phyloP scores from a whole-genome alignment of 2,888 invertebrate genomes.

The Cheilosia urbana region DNA sequence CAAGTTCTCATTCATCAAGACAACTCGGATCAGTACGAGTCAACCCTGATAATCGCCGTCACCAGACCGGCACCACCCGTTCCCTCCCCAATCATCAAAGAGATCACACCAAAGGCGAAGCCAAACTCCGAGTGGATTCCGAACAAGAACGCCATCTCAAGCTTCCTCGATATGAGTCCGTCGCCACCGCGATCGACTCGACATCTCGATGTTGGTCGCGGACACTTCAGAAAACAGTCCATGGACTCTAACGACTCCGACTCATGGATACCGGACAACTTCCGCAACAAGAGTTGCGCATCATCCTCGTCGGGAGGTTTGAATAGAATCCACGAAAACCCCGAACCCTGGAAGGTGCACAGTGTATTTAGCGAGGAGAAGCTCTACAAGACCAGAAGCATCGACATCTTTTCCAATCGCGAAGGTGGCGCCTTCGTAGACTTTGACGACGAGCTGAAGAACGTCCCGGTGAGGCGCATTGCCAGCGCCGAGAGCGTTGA shows the following conservation, averaged over 20 bases:
- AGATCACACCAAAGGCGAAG: conserved; percentile 62
- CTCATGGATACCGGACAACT: conserved; percentile 78
- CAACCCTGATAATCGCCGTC: conserved; percentile 81
- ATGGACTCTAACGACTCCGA: conserved; percentile 79
- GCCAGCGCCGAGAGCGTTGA: conserved; percentile 54
- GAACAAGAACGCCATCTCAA: conserved; percentile 78
- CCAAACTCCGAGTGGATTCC: conserved; percentile 78
- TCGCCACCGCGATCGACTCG: conserved; percentile 43
- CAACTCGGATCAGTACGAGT: conserved; percentile 80
- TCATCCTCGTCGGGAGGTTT: conserved; percentile 70
- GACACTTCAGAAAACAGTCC: conserved; percentile 77
- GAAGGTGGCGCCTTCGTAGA: conserved; percentile 80
- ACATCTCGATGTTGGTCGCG: conserved; percentile 48
- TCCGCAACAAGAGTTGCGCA: conserved; percentile 65
- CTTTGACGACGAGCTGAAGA: conserved; percentile 81
- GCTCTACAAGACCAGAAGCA: conserved; percentile 80
- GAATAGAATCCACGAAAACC: conserved; percentile 76
- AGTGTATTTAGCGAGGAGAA: conserved; percentile 64
- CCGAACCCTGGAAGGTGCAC: conserved; percentile 78
- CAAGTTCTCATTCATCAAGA: conserved; percentile 82
- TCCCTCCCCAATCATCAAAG: conserved; percentile 55
- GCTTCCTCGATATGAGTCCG: conserved; percentile 77
- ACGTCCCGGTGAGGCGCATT: conserved; percentile 81
- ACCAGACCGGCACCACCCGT: conserved; percentile 78
- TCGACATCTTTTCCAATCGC: conserved; percentile 81